Conservation (phyloP, 2,888 invertebrate species). For the Oscheius sp. region DNA sequence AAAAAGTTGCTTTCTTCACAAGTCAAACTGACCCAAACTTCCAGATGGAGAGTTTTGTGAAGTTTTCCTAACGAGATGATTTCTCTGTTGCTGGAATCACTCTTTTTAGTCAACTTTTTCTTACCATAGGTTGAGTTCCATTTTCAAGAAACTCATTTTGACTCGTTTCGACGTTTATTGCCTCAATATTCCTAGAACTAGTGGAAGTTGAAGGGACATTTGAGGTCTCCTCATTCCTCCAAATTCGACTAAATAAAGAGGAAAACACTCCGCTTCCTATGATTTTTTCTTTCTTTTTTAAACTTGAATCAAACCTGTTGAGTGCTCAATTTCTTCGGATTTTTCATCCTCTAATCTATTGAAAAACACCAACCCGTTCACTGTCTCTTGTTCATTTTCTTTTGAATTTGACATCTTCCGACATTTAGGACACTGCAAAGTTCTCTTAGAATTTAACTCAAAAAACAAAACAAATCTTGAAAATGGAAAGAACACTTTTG, state of each 20-base stretch:
- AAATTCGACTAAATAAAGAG: slow-evolving; percentile 7
- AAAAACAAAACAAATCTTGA: background rate
- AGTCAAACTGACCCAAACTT: background rate
- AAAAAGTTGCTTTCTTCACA: background rate
- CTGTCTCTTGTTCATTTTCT: background rate
- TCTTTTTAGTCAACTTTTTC: too few relatives aligned
- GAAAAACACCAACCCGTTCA: slow-evolving; percentile 13
- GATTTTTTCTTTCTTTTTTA: background rate
- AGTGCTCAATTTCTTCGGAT: slow-evolving; percentile 2
- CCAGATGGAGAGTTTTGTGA: slow-evolving; percentile 7
- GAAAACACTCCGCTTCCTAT: slow-evolving; percentile 19
- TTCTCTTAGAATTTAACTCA: background rate
- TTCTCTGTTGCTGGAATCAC: background rate
- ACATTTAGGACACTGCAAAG: background rate
- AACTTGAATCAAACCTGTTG: background rate
- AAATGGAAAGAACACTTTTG: background rate
- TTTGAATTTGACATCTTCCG: background rate
- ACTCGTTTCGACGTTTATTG: background rate
- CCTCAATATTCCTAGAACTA: slow-evolving; percentile 6
- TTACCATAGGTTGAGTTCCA: too few relatives aligned
- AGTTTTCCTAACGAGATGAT: background rate
- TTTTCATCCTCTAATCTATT: slow-evolving; percentile 12
- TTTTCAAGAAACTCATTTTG: background rate
- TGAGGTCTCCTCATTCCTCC: slow-evolving; percentile 4
- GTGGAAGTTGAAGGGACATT: background rate